Percentiles rank a stretch among this genome's conserved stretches.
phyloP scores from a whole-genome alignment of 2,888 invertebrate genomes.

The Eulithis prunata region DNA sequence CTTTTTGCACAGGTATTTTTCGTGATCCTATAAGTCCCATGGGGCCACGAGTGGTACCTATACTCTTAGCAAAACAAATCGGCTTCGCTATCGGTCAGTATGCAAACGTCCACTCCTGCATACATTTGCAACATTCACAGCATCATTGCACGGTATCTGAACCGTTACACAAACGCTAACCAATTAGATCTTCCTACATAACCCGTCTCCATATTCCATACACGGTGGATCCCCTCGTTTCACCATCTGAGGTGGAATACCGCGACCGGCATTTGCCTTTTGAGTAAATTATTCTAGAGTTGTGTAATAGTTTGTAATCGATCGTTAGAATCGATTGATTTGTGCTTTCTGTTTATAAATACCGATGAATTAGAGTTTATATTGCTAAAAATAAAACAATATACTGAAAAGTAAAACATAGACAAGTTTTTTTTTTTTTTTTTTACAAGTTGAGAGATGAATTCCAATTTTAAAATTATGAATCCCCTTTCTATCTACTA shows the following conservation, averaged over 20 bases:
- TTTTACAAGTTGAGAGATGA: too few relatives aligned
- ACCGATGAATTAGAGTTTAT: not conserved
- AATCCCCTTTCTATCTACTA: too few relatives aligned
- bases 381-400: too few relatives aligned
- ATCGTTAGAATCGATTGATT: constrained; percentile 10
- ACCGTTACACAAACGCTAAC: constrained; percentile 32
- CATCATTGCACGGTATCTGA: constrained; percentile 18
- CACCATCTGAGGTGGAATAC: constrained; percentile 28
- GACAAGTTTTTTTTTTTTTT: too few relatives aligned
- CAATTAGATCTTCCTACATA: constrained; percentile 49
- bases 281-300: constrained; percentile 10
- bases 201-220: constrained; percentile 30
- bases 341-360: constrained; percentile 1
- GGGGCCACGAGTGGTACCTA: too few relatives aligned
- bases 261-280: constrained; percentile 13
- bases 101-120: not conserved
- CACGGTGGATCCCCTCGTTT: constrained; percentile 38
- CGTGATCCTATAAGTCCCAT: too few relatives aligned
- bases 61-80: too few relatives aligned
- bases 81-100: too few relatives aligned
- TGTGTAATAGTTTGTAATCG: constrained; percentile 14
- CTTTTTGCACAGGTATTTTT: too few relatives aligned
- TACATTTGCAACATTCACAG: constrained; percentile 20
- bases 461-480: too few relatives aligned
- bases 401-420: too few relatives aligned